These are phyloP conservation scores for Thermophis baileyi DNA, from an alignment of 2,113 vertebrate genomes.

Conservation along the genomic window DNA sequence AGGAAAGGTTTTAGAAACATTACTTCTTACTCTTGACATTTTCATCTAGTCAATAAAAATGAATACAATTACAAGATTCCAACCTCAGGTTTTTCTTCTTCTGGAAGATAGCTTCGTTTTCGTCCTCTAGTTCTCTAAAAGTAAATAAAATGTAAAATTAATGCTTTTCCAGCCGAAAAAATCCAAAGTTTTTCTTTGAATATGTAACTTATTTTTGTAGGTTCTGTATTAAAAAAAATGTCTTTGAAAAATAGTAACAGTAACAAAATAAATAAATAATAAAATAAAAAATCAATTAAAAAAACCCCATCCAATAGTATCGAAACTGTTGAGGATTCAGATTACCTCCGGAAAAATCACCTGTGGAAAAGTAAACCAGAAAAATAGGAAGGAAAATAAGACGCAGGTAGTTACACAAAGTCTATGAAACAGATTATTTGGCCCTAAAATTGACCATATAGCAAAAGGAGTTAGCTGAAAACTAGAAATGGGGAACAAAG, in stretches of 20 bases:
- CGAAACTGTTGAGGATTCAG: neutral
- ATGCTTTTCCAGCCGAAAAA: neutral
- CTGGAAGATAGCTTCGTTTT: conserved; percentile 87
- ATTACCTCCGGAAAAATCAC: neutral
- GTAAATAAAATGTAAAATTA: conserved; percentile 57
- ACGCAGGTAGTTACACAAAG: neutral
- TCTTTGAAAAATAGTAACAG: neutral
- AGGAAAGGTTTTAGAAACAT: conserved; percentile 44
- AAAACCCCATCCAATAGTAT: neutral
- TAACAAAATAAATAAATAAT: too few species aligned
- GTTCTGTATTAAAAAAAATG: too few species aligned
- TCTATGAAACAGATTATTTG: neutral
- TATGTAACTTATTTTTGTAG: neutral
- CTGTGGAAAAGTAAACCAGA: neutral
- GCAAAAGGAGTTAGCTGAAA: neutral
- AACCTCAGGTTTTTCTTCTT: conserved; percentile 93
- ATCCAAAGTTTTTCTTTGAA: neutral
- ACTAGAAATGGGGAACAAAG: neutral
- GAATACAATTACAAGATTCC: conserved; percentile 57
- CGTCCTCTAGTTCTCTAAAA: conserved; percentile 94
- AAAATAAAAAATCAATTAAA: too few species aligned
- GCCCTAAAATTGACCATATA: neutral
- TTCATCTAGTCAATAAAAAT: conserved; percentile 33
- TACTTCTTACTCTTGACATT: conserved; percentile 29
- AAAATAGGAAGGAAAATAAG: neutral